Percentiles rank a stretch among this genome's conserved stretches.
phyloP scores from a whole-genome alignment of 2,113 vertebrate genomes.

The Bubo blakistoni region DNA sequence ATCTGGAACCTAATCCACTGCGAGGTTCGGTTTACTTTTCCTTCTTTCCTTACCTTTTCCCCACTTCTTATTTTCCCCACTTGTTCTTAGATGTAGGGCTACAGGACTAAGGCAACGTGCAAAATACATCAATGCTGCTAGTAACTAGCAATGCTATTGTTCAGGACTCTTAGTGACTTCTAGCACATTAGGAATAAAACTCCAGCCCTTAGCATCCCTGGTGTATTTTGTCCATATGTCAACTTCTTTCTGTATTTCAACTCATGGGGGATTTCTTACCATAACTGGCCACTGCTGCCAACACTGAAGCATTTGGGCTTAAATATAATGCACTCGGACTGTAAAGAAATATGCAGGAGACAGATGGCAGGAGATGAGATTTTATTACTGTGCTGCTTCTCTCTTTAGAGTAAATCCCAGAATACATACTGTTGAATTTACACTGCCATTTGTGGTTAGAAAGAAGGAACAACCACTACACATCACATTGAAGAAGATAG shows the following conservation, averaged over 20 bases:
- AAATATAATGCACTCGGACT: slow-evolving; percentile 7
- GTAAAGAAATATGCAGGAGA: slow-evolving; percentile 43
- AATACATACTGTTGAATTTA: slow-evolving; percentile 14
- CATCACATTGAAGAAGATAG: not conserved
- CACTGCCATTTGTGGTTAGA: not conserved
- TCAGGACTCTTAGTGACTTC: not conserved
- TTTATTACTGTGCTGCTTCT: slow-evolving; percentile 35
- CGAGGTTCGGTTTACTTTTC: not conserved
- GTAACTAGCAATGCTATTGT: not conserved
- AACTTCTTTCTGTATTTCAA: slow-evolving; percentile 6
- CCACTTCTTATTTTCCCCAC: not conserved
- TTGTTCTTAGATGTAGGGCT: not conserved
- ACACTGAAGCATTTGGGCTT: slow-evolving; percentile 21
- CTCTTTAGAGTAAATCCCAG: slow-evolving; percentile 39
- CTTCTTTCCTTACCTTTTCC: not conserved
- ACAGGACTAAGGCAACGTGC: not conserved
- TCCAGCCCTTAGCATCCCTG: not conserved
- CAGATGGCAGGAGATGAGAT: slow-evolving; percentile 51
- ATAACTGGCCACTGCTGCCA: slow-evolving; percentile 15
- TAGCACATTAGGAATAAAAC: not conserved
- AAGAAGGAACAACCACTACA: not conserved
- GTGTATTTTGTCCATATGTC: slow-evolving; percentile 35
- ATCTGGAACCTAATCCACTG: slow-evolving; percentile 17
- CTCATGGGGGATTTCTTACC: slow-evolving; percentile 14
- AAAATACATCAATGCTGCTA: not conserved